Evolutionary conservation across 2,797 vertebrate genomes (phyloP).

Genomic region (Aphelocoma californica): DNA sequence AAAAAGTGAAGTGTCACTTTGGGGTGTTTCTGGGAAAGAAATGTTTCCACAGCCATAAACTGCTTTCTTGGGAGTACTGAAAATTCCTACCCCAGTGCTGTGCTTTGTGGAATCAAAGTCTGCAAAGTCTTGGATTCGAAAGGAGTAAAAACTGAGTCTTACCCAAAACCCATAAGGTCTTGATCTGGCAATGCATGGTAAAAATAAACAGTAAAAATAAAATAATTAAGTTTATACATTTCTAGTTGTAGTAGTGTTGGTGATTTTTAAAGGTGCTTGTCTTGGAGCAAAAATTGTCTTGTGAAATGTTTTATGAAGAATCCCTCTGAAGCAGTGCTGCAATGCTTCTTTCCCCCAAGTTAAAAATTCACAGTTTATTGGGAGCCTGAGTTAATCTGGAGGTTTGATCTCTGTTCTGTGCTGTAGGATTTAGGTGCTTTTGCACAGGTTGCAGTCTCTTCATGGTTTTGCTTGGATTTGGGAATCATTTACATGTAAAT

Average conservation of each 20-base stretch:
- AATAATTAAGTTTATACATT: neutral
- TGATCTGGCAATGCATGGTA: neutral
- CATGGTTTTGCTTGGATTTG: neutral
- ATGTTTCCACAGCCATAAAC: neutral
- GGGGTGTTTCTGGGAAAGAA: neutral
- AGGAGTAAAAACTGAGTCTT: neutral
- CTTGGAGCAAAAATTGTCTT: neutral
- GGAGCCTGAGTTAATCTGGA: neutral
- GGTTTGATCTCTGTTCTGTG: slow-evolving; percentile 33
- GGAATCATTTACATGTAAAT: slow-evolving; percentile 50
- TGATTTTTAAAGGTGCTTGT: neutral
- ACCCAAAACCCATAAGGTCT: neutral
- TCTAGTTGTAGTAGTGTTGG: neutral
- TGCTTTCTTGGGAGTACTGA: neutral
- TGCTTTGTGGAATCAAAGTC: rapidly evolving
- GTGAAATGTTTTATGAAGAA: neutral
- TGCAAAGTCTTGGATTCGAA: neutral
- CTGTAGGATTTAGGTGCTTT: slow-evolving; percentile 21
- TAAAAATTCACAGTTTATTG: slow-evolving; percentile 1
- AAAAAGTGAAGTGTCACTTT: neutral
- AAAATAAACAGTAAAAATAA: neutral
- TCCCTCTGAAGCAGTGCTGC: neutral
- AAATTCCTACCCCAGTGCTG: neutral
- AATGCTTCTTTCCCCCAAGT: neutral
- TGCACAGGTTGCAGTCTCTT: slow-evolving; percentile 2